phyloP scores from a whole-genome alignment of 2,113 vertebrate genomes.

The Gulo gulo region DNA sequence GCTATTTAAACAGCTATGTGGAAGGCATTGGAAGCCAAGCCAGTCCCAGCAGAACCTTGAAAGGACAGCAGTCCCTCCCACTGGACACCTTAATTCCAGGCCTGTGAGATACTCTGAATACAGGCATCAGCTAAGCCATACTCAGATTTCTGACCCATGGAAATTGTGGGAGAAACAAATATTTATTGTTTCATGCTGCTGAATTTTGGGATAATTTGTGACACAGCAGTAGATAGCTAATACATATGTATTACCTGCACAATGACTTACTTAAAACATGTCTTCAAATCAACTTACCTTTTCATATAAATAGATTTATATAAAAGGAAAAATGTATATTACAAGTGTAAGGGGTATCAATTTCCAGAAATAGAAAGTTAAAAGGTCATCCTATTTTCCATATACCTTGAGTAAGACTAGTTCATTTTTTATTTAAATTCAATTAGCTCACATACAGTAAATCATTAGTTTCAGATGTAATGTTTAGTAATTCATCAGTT shows the following conservation, averaged over 20 bases:
- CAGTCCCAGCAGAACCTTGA: rapidly evolving
- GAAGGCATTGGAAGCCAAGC: neutral
- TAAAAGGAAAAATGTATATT: neutral
- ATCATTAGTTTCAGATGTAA: neutral
- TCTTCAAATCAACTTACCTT: neutral
- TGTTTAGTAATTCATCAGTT: neutral
- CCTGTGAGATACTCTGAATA: neutral
- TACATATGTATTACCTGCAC: neutral
- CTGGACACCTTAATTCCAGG: neutral
- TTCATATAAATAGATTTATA: neutral
- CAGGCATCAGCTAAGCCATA: neutral
- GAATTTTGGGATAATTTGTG: neutral
- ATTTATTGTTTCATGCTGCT: neutral
- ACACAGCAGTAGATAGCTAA: neutral
- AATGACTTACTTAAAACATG: neutral
- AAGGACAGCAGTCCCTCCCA: neutral
- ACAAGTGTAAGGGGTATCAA: neutral
- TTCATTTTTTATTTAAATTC: neutral
- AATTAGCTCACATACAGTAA: neutral
- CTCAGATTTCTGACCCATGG: neutral
- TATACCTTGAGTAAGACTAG: neutral
- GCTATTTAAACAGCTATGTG: rapidly evolving
- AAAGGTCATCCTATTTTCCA: neutral
- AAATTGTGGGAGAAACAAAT: neutral
- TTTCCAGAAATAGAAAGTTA: neutral